phyloP scores from a whole-genome alignment of 2,888 invertebrate genomes.

The Nymphalis urticae region DNA sequence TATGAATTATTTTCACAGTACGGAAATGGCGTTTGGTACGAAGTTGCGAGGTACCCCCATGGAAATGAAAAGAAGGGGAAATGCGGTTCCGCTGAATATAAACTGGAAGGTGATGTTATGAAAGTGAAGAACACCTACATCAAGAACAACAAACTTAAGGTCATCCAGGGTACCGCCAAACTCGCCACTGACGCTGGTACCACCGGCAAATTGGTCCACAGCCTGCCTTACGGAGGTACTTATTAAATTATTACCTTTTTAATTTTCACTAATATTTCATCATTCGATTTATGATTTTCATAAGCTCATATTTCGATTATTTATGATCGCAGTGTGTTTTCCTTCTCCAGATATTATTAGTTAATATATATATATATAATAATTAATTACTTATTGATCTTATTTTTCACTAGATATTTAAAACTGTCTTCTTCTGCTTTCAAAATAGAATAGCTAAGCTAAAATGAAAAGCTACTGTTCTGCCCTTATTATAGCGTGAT shows the following conservation, averaged over 20 bases:
- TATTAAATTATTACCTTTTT: too few species aligned
- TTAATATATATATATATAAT: too few species aligned
- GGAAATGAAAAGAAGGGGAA: constrained; percentile 33
- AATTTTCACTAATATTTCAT: too few species aligned
- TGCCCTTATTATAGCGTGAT: too few species aligned
- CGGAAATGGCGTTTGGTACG: constrained; percentile 51
- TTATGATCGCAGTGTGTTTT: too few species aligned
- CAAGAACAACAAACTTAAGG: constrained; percentile 56
- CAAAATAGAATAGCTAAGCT: too few species aligned
- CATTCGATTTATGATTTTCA: not conserved
- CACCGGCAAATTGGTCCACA: constrained; percentile 64
- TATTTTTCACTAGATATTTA: too few species aligned
- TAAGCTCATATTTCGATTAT: not conserved
- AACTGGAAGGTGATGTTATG: constrained; percentile 61
- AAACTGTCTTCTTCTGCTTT: too few species aligned
- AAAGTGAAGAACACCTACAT: constrained; percentile 66
- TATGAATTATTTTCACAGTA: constrained; percentile 52
- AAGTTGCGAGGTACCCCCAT: constrained; percentile 40
- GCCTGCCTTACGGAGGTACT: constrained; percentile 57
- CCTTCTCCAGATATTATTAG: too few species aligned
- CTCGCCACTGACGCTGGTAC: constrained; percentile 65
- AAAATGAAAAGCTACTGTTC: too few species aligned
- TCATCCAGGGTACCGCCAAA: constrained; percentile 63
- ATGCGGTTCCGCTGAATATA: constrained; percentile 78
- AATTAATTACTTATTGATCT: too few species aligned